Base-by-base conservation (phyloP, 1,140 invertebrate genomes). In the Teleopsis dalmanni region DNA sequence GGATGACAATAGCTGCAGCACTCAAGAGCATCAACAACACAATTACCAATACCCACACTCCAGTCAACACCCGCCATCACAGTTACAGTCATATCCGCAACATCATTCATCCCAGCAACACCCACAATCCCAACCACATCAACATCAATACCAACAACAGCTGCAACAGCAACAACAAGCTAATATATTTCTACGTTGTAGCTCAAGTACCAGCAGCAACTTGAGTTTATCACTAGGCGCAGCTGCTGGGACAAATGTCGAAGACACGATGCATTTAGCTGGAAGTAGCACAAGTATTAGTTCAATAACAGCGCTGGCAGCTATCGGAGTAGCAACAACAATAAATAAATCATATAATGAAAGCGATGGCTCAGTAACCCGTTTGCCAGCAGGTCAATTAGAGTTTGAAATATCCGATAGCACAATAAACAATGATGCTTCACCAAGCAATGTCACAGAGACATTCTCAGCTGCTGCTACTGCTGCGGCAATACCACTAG, bases 171-270 rank as follows among this genome's bases (percentile, higher is more conserved):
- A 59, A 35, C 42, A 51, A 36, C 55, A 49, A 19, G 36, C 51
- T 11, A 19, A 56, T 22, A 57, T 59, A 18, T 61, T 57, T 34
- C 59, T 66, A 46, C 63, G 59, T 11, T 65, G 60, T 34, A 66
- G 63, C 40, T 61, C 60, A 14, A 65, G 62, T 37, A 65, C 59
- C 35, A 61, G 62, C 41, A 66, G 64, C 46, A 66, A 66, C 53
- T 52, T 66, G 38, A 61, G 63, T 51, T 52, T 62, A 11, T 44
- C 62, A 45, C 44, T 62, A 2, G 52, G 55, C 43, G 54, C 60
- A 38, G 48, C 52, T 13, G 36, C 27, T 7, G 11, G 18, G 0
- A 26, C 42, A 11, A 56, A 44, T 21, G 16, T n/a, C n/a, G n/a
- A 34, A 16, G 35, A 36, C 26, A 40, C 23, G 6, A 41, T 48